Base-by-base conservation (phyloP, 2,797 vertebrate genomes). In the Cossypha heuglini region DNA sequence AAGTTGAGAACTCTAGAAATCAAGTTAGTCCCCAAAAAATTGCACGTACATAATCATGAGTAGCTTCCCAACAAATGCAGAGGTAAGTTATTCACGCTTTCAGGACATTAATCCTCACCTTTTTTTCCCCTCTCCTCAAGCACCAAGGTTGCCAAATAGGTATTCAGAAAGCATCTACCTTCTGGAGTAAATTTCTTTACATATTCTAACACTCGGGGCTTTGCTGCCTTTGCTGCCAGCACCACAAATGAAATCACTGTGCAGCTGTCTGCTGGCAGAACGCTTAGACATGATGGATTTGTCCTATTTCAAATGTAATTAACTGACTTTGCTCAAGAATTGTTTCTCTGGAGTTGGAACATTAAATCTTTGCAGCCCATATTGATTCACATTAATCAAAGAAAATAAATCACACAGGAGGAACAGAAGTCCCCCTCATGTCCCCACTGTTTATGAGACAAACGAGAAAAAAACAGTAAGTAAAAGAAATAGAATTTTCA, bases 231-330 rank as follows among this genome's bases (percentile, higher is more conserved):
- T 77, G 79, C 42, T 94, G 90, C 77, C 85, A 95, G 82, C 49
- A 74, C 61, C 77, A 75, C 42, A 89, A 95, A 91, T 84, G 61
- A 95, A 96, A 95, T 96, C 80, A 89, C 54, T 90, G 64, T 74
- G 59, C 78, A 96, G 90, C 57, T 11, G 28, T 86, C 80, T 95
- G 73, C 76, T 92, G 73, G 78, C 86, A 91, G 80, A 88, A 96
- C 81, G 46, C 67, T 84, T 68, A 96, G 81, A 95, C 67, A 81
- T 93, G 86, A 97, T 94, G 91, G 94, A 96, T 96, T 94, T 93
- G 72, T 49, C 92, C 72, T 76, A 93, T 91, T 96, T 92, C 80
- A 95, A 94, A 95, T 84, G 64, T 83, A 96, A 97, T 96, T 96
- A 93, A 93, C 51, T 88, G 85, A 84, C 90, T 86, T 84, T 33